These are phyloP conservation scores for Villa cingulata DNA, from an alignment of 2,888 invertebrate genomes.

Conservation along the genomic window DNA sequence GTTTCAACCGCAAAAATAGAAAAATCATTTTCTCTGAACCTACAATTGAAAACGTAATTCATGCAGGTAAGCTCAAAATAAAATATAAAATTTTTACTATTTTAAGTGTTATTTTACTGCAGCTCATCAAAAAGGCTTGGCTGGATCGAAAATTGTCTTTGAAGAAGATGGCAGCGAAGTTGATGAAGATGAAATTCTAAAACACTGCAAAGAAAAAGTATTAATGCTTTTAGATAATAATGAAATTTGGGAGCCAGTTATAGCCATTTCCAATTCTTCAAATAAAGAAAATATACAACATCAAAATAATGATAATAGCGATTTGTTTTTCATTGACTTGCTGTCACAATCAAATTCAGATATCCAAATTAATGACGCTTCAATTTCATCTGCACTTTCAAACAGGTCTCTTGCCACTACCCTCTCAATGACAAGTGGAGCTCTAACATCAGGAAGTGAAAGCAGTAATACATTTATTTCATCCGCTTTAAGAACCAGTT, in stretches of 20 bases:
- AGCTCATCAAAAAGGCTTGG: background rate
- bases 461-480: background rate
- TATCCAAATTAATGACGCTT: too few species aligned
- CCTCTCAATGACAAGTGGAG: background rate
- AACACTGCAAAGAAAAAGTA: background rate
- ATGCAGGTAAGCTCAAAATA: constrained; percentile 1
- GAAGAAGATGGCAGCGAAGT: constrained; percentile 1
- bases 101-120: background rate
- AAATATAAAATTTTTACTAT: background rate
- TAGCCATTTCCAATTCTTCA: background rate
- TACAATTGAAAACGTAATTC: background rate
- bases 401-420: background rate
- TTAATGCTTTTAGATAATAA: background rate
- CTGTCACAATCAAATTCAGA: too few species aligned
- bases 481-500: too few species aligned
- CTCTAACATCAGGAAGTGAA: background rate
- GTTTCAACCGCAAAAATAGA: background rate
- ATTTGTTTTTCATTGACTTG: too few species aligned
- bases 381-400: background rate
- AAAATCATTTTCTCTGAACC: background rate
- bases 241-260: constrained; percentile 1
- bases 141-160: background rate
- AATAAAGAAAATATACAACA: too few species aligned
- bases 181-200: constrained; percentile 1
- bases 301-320: too few species aligned